phyloP scores from a whole-genome alignment of 37 sponge, comb jelly and placozoan species.

The Bolinopsis microptera region DNA sequence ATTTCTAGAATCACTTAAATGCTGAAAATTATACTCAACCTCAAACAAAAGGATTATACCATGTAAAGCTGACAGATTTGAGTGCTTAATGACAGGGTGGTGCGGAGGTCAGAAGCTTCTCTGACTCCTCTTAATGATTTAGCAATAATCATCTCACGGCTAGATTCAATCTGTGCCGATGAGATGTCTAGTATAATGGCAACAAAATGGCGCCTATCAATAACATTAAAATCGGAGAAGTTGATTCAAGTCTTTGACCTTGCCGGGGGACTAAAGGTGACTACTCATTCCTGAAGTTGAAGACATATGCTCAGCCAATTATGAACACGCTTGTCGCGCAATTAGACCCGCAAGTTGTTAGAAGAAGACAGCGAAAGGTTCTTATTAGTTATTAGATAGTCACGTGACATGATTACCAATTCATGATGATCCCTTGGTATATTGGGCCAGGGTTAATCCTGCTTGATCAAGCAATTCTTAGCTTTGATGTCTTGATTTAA shows the following conservation, averaged over 20 bases:
- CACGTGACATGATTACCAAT: background rate
- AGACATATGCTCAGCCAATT: background rate
- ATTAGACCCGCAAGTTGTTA: background rate
- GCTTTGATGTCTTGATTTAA: background rate
- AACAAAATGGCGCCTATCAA: constrained; percentile 30
- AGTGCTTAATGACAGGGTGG: constrained; percentile 10
- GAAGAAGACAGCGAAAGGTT: background rate
- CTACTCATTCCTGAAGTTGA: background rate
- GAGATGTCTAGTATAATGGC: constrained; percentile 9
- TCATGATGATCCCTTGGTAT: background rate
- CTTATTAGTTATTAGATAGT: background rate
- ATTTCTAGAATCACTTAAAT: constrained; percentile 18
- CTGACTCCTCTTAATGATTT: constrained; percentile 17
- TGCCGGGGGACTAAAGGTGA: background rate
- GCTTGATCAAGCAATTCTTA: background rate
- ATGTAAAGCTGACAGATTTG: background rate
- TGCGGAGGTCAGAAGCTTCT: background rate
- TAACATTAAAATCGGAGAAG: constrained; percentile 6
- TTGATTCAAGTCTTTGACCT: background rate
- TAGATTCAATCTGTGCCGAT: background rate
- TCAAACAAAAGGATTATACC: background rate
- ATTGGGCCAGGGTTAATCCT: background rate
- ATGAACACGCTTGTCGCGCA: background rate
- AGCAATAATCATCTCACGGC: background rate
- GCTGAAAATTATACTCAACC: background rate